These are phyloP conservation scores for Malurus cyaneus DNA, from an alignment of 2,113 vertebrate species.

Conservation along the genomic window DNA sequence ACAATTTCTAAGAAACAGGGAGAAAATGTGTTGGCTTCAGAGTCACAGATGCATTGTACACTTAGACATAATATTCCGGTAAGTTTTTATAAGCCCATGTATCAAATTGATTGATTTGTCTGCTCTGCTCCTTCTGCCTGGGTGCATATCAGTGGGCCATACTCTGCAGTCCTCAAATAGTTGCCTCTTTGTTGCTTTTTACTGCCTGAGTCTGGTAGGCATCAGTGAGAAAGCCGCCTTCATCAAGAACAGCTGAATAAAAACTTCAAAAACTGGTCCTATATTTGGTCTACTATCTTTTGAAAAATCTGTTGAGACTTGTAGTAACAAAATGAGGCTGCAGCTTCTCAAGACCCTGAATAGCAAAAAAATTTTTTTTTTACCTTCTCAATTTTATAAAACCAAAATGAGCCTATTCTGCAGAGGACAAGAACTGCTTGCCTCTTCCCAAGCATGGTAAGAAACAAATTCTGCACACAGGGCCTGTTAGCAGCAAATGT, in stretches of 20 bases:
- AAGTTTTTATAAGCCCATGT: neutral
- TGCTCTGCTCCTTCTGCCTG: neutral
- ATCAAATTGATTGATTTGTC: neutral
- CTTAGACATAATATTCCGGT: neutral
- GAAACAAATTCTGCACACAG: neutral
- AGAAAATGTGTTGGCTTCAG: neutral
- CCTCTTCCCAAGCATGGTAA: neutral
- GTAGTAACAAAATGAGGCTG: neutral
- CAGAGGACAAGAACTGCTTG: neutral
- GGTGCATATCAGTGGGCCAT: neutral
- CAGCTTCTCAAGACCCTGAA: neutral
- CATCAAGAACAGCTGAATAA: neutral
- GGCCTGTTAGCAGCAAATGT: neutral
- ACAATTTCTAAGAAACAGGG: neutral
- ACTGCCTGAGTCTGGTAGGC: neutral
- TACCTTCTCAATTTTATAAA: neutral
- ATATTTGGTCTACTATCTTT: neutral
- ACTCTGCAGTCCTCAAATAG: neutral
- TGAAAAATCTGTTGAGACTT: neutral
- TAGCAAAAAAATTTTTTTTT: neutral
- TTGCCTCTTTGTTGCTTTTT: neutral
- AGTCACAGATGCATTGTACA: neutral
- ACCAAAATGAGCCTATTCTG: neutral
- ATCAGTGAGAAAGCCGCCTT: neutral
- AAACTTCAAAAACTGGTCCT: slow-evolving; percentile 9